These are phyloP conservation scores for Oreohelix idahoensis DNA, from an alignment of 1,140 invertebrate species.

Conservation along the genomic window DNA sequence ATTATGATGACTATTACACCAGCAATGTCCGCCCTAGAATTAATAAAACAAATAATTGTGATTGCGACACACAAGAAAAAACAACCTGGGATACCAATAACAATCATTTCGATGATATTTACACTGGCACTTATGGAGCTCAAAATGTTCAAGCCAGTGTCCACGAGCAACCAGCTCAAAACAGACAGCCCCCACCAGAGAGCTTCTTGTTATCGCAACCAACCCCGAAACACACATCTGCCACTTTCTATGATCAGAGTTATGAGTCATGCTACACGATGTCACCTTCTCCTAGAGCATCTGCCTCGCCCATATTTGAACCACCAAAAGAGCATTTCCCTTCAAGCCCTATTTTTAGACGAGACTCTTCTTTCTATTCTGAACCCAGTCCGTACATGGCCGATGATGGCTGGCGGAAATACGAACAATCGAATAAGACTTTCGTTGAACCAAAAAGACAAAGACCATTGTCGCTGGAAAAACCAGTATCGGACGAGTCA, in stretches of 20 bases:
- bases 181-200: neutral
- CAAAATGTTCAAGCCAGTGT: neutral
- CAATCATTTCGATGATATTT: constrained; percentile 26
- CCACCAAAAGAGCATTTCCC: neutral
- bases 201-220: neutral
- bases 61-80: neutral
- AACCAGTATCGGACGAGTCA: neutral
- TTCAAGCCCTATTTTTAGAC: neutral
- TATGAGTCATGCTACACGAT: neutral
- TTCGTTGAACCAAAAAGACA: neutral
- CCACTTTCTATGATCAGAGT: neutral
- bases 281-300: neutral
- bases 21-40: neutral
- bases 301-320: neutral
- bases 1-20: neutral
- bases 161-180: neutral
- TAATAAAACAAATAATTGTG: neutral
- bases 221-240: neutral
- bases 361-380: neutral
- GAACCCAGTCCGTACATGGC: neutral
- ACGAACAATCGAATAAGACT: neutral
- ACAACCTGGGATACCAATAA: neutral
- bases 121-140: constrained; percentile 4
- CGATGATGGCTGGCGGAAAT: neutral
- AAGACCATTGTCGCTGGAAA: neutral